phyloP scores from a whole-genome alignment of 2,797 vertebrate species.

The Atherinosoma microstoma region DNA sequence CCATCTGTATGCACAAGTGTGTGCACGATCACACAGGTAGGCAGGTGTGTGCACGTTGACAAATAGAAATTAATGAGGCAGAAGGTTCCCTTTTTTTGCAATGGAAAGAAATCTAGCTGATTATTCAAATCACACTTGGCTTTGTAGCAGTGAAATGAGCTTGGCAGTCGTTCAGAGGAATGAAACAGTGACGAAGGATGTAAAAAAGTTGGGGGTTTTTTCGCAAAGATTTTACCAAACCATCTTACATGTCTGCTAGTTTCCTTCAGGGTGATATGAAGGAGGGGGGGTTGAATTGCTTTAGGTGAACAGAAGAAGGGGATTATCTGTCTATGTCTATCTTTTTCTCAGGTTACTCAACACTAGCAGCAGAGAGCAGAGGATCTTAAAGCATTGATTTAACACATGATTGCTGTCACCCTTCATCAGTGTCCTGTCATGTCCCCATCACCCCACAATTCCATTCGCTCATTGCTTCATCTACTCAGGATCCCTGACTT shows the following conservation, averaged over 20 bases:
- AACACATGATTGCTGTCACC: slow-evolving; percentile 70
- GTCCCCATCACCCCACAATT: slow-evolving; percentile 30
- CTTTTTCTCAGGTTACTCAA: slow-evolving; percentile 53
- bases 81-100: slow-evolving; percentile 32
- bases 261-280: slow-evolving; percentile 37
- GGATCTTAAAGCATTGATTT: slow-evolving; percentile 63
- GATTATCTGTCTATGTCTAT: slow-evolving; percentile 50
- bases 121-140: slow-evolving; percentile 61
- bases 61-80: slow-evolving; percentile 71
- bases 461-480: slow-evolving; percentile 41
- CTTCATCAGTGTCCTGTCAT: slow-evolving; percentile 66
- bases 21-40: slow-evolving; percentile 17
- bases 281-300: slow-evolving; percentile 23
- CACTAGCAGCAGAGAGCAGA: slow-evolving; percentile 50
- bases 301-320: slow-evolving; percentile 47
- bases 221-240: slow-evolving; percentile 38
- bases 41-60: slow-evolving; percentile 62
- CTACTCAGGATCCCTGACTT: slow-evolving; percentile 13
- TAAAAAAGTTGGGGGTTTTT: slow-evolving; percentile 33
- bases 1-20: slow-evolving; percentile 10
- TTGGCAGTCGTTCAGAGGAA: slow-evolving; percentile 49
- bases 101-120: slow-evolving; percentile 28
- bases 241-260: slow-evolving; percentile 48
- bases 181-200: slow-evolving; percentile 32
- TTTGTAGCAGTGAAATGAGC: slow-evolving; percentile 57